phyloP scores from a whole-genome alignment of 2,113 vertebrate genomes.

The Onychostoma macrolepis region DNA sequence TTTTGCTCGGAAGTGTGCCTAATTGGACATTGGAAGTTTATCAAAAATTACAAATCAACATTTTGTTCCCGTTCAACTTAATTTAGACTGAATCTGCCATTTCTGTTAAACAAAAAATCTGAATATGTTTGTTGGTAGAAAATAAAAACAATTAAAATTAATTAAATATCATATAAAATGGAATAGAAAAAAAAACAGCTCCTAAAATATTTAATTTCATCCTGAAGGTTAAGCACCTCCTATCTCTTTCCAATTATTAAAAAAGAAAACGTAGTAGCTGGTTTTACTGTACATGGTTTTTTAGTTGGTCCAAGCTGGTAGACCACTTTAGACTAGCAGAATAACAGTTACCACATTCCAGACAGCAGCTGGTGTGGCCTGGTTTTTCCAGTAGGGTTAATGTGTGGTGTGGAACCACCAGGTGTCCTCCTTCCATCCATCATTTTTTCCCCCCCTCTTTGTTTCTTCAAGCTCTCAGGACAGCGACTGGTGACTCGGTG shows the following conservation, averaged over 20 bases:
- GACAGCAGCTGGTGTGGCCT: background rate
- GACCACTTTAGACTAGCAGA: background rate
- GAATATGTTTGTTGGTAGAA: too few relatives aligned
- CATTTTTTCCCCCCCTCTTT: background rate
- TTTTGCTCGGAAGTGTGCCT: background rate
- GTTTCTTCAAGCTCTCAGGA: slow-evolving; percentile 79
- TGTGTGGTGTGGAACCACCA: slow-evolving; percentile 8
- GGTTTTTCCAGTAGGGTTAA: background rate
- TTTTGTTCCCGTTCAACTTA: background rate
- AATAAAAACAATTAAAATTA: too few relatives aligned
- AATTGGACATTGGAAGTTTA: background rate
- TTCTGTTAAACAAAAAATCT: too few relatives aligned
- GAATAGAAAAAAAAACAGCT: background rate
- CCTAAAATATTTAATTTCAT: background rate
- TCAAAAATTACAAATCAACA: background rate
- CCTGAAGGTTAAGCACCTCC: background rate
- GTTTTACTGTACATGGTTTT: background rate
- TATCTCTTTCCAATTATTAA: background rate
- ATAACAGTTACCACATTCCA: slow-evolving; percentile 7
- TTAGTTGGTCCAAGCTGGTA: background rate
- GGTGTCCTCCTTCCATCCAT: background rate
- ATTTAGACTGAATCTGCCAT: background rate
- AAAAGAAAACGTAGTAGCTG: background rate
- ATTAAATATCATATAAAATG: background rate
- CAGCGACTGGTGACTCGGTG: slow-evolving; percentile 83